phyloP scores from a whole-genome alignment of 2,113 vertebrate species.

The Nesogale talazaci region DNA sequence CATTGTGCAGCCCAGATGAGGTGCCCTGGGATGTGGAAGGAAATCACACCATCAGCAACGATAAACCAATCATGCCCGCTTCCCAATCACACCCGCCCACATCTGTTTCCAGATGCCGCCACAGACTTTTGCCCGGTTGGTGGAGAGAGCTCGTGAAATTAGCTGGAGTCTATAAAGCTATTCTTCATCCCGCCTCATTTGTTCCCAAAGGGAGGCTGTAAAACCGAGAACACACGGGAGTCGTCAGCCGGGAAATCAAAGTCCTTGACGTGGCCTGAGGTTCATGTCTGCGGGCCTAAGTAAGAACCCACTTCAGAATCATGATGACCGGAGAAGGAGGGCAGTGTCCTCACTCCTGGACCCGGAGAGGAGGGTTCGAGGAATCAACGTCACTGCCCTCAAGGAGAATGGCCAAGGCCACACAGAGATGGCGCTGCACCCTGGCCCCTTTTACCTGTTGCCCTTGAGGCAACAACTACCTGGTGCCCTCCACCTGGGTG shows the following conservation, averaged over 20 bases:
- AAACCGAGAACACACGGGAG: neutral
- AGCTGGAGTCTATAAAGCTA: slow-evolving; percentile 7
- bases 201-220: neutral
- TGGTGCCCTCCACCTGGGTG: neutral
- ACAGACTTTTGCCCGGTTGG: neutral
- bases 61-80: slow-evolving; percentile 62
- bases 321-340: fast-evolving
- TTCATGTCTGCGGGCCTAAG: neutral
- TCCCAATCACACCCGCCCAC: slow-evolving; percentile 19
- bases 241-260: neutral
- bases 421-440: neutral
- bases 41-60: slow-evolving; percentile 48
- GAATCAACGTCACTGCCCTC: no score
- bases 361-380: neutral
- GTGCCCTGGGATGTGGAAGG: neutral
- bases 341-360: neutral
- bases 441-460: neutral
- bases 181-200: neutral
- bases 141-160: slow-evolving; percentile 22
- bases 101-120: slow-evolving; percentile 33
- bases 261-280: neutral
- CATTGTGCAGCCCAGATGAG: neutral
- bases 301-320: neutral
- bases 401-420: neutral
- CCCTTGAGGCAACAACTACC: neutral